A percentile compares a stretch with the other conserved stretches of the same genome.
These are phyloP conservation scores for Dicrostonyx torquatus DNA, from an alignment of 2,797 vertebrate species.

Conservation along the genomic window DNA sequence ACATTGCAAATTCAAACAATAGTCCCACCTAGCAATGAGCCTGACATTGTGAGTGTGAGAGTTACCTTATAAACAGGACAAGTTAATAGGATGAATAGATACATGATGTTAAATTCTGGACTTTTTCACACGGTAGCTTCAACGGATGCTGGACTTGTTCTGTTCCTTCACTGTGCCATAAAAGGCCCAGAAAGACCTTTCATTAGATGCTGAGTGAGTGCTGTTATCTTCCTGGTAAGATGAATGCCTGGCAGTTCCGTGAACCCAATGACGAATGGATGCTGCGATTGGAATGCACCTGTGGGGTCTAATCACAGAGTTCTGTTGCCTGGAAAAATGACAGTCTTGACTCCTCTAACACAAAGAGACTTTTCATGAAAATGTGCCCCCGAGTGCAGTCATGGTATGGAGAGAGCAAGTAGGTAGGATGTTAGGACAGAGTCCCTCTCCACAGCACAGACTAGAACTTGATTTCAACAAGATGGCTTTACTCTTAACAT, in stretches of 20 bases:
- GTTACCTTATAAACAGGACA: background rate
- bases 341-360: background rate
- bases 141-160: background rate
- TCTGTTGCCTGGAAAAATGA: background rate
- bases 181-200: background rate
- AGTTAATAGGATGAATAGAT: background rate
- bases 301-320: background rate
- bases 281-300: background rate
- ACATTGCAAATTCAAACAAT: background rate
- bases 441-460: background rate
- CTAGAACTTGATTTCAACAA: background rate
- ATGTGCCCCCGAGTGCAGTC: background rate
- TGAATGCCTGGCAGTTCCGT: background rate
- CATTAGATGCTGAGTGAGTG: background rate
- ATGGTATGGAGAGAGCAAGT: background rate
- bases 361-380: background rate
- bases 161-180: background rate
- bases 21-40: background rate
- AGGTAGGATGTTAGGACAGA: background rate
- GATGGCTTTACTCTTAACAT: constrained; percentile 41
- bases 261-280: background rate
- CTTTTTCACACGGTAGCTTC: background rate
- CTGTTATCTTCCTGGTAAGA: background rate
- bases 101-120: background rate
- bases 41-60: background rate